Percentiles rank a stretch among this genome's conserved stretches.
These are phyloP conservation scores for Tigriopus californicus DNA, from an alignment of 2,888 invertebrate species.

Conservation along the genomic window DNA sequence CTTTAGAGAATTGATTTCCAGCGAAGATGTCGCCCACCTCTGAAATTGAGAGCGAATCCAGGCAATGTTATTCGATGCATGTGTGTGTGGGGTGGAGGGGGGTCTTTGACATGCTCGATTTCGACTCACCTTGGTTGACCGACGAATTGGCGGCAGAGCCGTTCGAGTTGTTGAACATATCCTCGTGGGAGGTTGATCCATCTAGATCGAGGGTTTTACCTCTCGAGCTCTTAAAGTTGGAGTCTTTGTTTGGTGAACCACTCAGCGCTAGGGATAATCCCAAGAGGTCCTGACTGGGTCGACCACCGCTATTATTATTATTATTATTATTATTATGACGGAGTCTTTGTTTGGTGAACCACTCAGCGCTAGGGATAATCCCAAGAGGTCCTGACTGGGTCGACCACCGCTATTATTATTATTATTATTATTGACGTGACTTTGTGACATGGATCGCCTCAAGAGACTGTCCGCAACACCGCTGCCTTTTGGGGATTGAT, in stretches of 20 bases:
- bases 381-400: slow-evolving; percentile 11
- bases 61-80: not conserved
- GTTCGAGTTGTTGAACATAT: not conserved
- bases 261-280: not conserved
- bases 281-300: slow-evolving; percentile 10
- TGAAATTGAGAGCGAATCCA: slow-evolving; percentile 6
- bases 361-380: not conserved
- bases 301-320: no score
- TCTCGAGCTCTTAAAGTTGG: no score
- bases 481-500: no score
- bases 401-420: not conserved
- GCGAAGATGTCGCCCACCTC: slow-evolving; percentile 48
- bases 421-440: no score
- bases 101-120: slow-evolving; percentile 24
- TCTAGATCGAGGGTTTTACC: slow-evolving; percentile 48
- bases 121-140: not conserved
- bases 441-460: no score
- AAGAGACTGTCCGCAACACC: no score
- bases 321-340: no score
- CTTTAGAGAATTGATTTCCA: slow-evolving; percentile 43
- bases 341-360: no score
- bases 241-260: no score
- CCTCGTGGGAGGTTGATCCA: slow-evolving; percentile 45
- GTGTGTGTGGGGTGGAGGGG: not conserved
- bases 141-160: not conserved